Evolutionary conservation across 2,888 invertebrate species (phyloP).

Genomic region (Conops quadrifasciatus): DNA sequence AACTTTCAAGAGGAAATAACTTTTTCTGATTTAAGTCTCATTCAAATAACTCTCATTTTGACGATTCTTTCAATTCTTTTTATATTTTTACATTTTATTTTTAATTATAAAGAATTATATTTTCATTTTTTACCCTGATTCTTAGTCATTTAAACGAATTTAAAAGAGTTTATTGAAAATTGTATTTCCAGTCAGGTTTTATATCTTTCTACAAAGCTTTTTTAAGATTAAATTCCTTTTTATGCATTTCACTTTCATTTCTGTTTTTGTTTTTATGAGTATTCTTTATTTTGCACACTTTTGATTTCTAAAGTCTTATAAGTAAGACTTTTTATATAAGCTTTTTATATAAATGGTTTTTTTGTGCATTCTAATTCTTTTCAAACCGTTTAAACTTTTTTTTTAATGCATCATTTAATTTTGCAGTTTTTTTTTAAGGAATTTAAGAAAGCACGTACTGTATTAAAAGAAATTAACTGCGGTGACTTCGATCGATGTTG

Average conservation of each 20-base stretch:
- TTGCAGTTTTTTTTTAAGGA: neutral
- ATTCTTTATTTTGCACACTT: too few relatives aligned
- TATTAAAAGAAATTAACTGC: neutral
- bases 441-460: neutral
- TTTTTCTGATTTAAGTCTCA: neutral
- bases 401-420: neutral
- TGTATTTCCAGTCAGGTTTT: neutral
- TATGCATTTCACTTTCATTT: neutral
- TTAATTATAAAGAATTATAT: too few relatives aligned
- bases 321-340: too few relatives aligned
- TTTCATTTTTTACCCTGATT: neutral
- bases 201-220: neutral
- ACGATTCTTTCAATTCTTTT: neutral
- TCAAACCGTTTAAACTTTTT: too few relatives aligned
- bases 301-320: too few relatives aligned
- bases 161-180: neutral
- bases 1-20: neutral
- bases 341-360: too few relatives aligned
- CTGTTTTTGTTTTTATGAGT: too few relatives aligned
- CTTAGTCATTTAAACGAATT: neutral
- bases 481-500: neutral
- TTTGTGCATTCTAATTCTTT: too few relatives aligned
- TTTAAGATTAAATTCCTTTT: slow-evolving; percentile 10
- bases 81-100: neutral
- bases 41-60: neutral